A percentile compares a stretch with the other conserved stretches of the same genome.
phyloP scores from a whole-genome alignment of 2,888 invertebrate genomes.

The Idaea dimidiata region DNA sequence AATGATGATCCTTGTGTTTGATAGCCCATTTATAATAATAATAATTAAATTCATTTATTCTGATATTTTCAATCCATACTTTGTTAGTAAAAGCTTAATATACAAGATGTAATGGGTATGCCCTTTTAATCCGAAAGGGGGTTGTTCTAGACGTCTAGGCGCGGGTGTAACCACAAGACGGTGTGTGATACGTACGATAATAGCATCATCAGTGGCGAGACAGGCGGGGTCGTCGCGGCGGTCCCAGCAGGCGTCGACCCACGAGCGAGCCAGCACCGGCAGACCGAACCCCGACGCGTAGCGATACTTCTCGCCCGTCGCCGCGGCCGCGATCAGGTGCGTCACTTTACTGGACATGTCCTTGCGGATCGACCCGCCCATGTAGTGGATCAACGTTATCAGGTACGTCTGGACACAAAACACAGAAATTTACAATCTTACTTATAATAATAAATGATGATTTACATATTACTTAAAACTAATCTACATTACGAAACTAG shows the following conservation, averaged over 20 bases:
- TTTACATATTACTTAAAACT: too few relatives aligned
- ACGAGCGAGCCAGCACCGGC: slow-evolving; percentile 92
- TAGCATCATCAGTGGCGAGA: slow-evolving; percentile 85
- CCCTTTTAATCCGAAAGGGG: too few relatives aligned
- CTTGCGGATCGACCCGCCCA: slow-evolving; percentile 97
- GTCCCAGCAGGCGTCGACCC: slow-evolving; percentile 95
- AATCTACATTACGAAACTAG: too few relatives aligned
- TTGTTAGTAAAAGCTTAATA: too few relatives aligned
- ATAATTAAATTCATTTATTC: too few relatives aligned
- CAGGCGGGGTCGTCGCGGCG: slow-evolving; percentile 85
- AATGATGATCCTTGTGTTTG: too few relatives aligned
- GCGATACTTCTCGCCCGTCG: slow-evolving; percentile 95
- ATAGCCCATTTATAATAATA: too few relatives aligned
- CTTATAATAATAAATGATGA: too few relatives aligned
- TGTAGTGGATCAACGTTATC: slow-evolving; percentile 94
- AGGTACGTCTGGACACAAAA: slow-evolving; percentile 84
- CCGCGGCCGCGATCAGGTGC: slow-evolving; percentile 94
- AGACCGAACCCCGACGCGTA: slow-evolving; percentile 94
- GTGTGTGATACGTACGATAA: slow-evolving; percentile 83
- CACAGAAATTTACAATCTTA: neutral
- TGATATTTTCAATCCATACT: too few relatives aligned
- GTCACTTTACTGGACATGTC: slow-evolving; percentile 94
- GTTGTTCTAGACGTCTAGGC: too few relatives aligned
- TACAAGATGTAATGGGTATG: too few relatives aligned
- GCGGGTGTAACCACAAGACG: too few relatives aligned